A percentile compares a stretch with the other conserved stretches of the same genome.
phyloP scores from a whole-genome alignment of 2,888 invertebrate species.

The Cheilosia pagana region DNA sequence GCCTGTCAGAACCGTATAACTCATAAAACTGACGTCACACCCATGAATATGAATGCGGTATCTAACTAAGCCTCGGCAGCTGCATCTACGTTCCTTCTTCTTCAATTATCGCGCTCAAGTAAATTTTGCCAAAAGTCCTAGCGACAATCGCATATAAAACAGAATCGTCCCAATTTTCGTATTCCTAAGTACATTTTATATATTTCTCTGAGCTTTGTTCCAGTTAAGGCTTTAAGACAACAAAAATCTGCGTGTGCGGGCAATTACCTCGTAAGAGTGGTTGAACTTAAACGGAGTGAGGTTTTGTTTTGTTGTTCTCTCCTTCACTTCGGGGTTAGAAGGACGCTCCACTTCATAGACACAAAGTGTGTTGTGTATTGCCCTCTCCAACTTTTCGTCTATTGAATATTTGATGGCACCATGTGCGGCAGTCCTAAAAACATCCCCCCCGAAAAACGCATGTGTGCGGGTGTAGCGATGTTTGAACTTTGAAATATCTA shows the following conservation, averaged over 20 bases:
- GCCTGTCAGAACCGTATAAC: conserved; percentile 3
- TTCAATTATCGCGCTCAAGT: not conserved
- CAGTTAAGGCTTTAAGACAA: conserved; percentile 19
- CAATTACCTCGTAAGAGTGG: conserved; percentile 10
- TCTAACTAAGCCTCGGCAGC: not conserved
- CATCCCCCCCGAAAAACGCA: conserved; percentile 10
- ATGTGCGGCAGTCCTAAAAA: conserved; percentile 39
- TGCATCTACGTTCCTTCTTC: conserved; percentile 5
- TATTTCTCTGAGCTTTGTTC: conserved; percentile 15
- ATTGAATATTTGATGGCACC: conserved; percentile 64
- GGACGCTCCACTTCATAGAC: not conserved
- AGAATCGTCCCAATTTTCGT: not conserved
- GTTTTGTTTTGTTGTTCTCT: conserved; percentile 6
- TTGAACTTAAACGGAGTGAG: conserved; percentile 20
- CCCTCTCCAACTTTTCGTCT: conserved; percentile 20
- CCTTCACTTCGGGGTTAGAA: not conserved
- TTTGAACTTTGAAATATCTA: conserved; percentile 26
- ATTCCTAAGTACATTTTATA: not conserved
- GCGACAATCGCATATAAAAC: not conserved
- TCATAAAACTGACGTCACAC: not conserved
- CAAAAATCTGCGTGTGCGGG: not conserved
- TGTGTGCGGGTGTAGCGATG: conserved; percentile 10
- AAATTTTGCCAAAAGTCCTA: not conserved
- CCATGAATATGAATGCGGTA: not conserved
- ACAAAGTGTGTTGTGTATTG: not conserved